phyloP scores from a whole-genome alignment of 2,888 invertebrate species.

The Aphelenchoides bicaudatus region DNA sequence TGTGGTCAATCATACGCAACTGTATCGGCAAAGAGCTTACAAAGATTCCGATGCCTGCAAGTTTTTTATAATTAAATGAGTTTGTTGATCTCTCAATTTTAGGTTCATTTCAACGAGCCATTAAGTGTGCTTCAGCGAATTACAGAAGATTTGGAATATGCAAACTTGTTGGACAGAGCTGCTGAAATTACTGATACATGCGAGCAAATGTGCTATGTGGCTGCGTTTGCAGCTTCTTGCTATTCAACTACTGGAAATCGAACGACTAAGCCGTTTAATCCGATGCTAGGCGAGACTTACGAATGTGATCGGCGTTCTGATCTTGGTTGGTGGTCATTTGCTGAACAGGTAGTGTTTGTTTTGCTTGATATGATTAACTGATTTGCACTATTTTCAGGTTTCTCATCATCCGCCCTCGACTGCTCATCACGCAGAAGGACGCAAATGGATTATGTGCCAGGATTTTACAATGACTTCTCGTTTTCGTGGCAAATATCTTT shows the following conservation, averaged over 20 bases:
- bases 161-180: constrained; percentile 82
- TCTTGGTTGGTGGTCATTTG: constrained; percentile 88
- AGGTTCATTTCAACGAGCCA: constrained; percentile 83
- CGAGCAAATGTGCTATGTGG: constrained; percentile 55
- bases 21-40: constrained; percentile 98
- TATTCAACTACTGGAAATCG: constrained; percentile 61
- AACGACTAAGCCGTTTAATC: constrained; percentile 60
- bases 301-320: constrained; percentile 94
- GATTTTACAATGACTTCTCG: constrained; percentile 99
- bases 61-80: constrained; percentile 29
- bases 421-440: constrained; percentile 87
- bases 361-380: too few relatives aligned
- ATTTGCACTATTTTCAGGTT: too few relatives aligned
- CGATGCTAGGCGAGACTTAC: constrained; percentile 65
- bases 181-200: constrained; percentile 67
- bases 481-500: constrained; percentile 78
- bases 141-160: constrained; percentile 96
- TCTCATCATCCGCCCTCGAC: constrained; percentile 98
- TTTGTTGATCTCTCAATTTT: constrained; percentile 20
- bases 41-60: constrained; percentile 96
- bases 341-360: constrained; percentile 81
- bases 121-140: constrained; percentile 95
- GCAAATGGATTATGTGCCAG: constrained; percentile 76
- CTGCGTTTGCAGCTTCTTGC: constrained; percentile 50
- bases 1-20: constrained; percentile 99